Evolutionary conservation across 2,888 invertebrate genomes (phyloP), one percentile per base, ranked within the genome.

Genomic region (Drosophila helvetica): DNA sequence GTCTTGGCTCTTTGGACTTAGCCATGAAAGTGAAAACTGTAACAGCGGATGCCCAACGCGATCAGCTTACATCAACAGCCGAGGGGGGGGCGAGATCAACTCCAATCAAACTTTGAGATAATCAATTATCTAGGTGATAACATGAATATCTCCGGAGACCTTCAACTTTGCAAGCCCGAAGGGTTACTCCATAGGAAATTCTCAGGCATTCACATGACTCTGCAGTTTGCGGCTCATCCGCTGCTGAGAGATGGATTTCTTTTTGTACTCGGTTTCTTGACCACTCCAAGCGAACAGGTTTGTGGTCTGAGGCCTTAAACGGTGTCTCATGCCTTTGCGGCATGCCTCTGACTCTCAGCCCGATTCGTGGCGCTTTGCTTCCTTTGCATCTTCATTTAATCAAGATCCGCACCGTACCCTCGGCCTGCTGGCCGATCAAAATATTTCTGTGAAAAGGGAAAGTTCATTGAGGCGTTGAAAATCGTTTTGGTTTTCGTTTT

Each of bases 371-470:
- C 38, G 38, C 38, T 38, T 38, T 38, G 38, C 38, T 74, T 85
- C 86, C 80, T 84, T 87, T 74, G 84, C 86, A 87, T 86, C 86
- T 85, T 88, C 88, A 83, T 77, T 86, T 74, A 78, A 79, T 62
- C 58, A 58, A 67, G 61, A 45, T 25, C 58, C 61, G 60, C 48
- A 15, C 48, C 65, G 27, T 25, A 17, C 48, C 65, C 38, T 18
- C 64, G 12, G n/a, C 52, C 4, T 6, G 4, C 12, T 3, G 33
- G 42, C 43, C 54, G 65, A 61, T 73, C 50, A 56, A 70, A 55
- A 57, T 58, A 69, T 61, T 58, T 74, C 69, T 64, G 51, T 75
- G 64, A 80, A 86, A 87, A 87, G 87, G 87, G 87, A 87, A 87
- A 87, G 87, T 87, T 85, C 88, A 87, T 81, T 85, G 78, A 81